Conservation (phyloP, 2,113 vertebrate species). For the Bothrops jararaca region DNA sequence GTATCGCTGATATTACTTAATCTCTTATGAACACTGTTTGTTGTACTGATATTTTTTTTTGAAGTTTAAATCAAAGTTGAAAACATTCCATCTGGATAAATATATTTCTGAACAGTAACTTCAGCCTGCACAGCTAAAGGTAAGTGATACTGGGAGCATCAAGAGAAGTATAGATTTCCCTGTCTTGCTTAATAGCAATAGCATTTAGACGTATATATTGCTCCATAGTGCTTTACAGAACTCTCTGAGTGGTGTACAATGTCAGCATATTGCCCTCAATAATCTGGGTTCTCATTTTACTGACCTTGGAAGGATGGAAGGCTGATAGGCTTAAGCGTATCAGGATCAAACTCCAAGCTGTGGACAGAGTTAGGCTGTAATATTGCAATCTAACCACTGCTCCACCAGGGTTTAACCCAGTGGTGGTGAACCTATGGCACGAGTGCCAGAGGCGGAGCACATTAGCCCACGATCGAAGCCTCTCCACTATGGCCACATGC, state of each 20-base stretch:
- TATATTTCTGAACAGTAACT: background rate
- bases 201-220: background rate
- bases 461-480: too few relatives aligned
- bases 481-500: too few relatives aligned
- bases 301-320: background rate
- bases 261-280: background rate
- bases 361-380: background rate
- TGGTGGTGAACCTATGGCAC: too few relatives aligned
- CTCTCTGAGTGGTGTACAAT: background rate
- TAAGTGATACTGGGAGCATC: background rate
- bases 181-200: background rate
- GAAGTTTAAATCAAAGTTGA: background rate
- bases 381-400: background rate
- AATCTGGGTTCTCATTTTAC: background rate
- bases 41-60: background rate
- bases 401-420: background rate
- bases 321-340: background rate
- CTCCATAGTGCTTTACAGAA: background rate
- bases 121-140: background rate
- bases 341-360: background rate
- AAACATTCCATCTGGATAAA: background rate
- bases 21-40: background rate
- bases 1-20: background rate
- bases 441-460: too few relatives aligned
- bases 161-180: background rate